These are phyloP conservation scores for Julus scandinavius DNA, from an alignment of 2,888 invertebrate species.

Conservation along the genomic window DNA sequence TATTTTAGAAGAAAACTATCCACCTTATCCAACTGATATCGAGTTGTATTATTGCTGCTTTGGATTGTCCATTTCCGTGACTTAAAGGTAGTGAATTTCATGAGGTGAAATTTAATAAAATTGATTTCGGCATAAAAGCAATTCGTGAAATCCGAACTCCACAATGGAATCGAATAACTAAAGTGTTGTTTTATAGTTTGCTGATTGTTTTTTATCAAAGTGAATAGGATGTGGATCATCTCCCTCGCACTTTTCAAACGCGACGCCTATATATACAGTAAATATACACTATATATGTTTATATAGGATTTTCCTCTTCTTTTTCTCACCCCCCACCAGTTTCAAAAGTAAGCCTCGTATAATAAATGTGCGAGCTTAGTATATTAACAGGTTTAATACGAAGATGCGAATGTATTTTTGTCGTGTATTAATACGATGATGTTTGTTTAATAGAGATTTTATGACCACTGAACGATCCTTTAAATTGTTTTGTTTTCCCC, in stretches of 20 bases:
- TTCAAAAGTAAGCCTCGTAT: conserved; percentile 8
- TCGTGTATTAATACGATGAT: conserved; percentile 29
- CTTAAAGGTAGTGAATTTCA: neutral
- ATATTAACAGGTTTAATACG: conserved; percentile 15
- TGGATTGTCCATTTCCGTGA: neutral
- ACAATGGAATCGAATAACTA: neutral
- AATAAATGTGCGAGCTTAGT: neutral
- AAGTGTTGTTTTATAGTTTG: neutral
- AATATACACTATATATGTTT: neutral
- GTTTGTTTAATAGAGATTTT: conserved; percentile 8
- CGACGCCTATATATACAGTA: too few relatives aligned
- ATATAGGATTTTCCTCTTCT: neutral
- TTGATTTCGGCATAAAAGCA: neutral
- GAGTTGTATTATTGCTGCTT: neutral
- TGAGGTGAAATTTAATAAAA: neutral
- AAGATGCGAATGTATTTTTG: conserved; percentile 37
- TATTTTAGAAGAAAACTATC: neutral
- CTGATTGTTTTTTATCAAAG: neutral
- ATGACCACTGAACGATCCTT: conserved; percentile 38
- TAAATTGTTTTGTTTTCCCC: conserved; percentile 16
- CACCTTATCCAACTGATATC: neutral
- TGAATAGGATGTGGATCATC: neutral
- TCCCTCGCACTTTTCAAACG: neutral
- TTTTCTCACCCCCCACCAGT: neutral
- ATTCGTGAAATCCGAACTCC: neutral